These are phyloP conservation scores for Mythimna ferrago DNA, from an alignment of 2,888 invertebrate species.

Conservation along the genomic window DNA sequence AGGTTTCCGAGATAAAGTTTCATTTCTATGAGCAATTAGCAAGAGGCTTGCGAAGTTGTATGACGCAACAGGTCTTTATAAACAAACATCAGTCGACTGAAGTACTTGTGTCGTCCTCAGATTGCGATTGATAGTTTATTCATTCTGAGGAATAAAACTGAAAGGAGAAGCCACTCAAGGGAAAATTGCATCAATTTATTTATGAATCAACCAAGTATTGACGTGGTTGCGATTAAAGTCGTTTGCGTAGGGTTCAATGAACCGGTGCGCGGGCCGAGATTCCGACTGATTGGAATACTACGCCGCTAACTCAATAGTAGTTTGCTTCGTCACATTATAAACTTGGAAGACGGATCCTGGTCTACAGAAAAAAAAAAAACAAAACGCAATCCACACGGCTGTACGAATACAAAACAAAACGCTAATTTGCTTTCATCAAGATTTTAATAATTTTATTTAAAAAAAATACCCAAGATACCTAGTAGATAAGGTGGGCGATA, in stretches of 20 bases:
- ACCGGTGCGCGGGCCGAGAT: not conserved
- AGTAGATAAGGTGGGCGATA: not conserved
- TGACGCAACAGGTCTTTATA: no score
- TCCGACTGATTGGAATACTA: constrained; percentile 20
- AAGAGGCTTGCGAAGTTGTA: no score
- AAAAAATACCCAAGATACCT: not conserved
- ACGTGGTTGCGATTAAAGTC: constrained; percentile 13
- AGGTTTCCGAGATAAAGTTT: no score
- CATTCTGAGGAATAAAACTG: not conserved
- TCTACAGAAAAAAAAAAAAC: not conserved
- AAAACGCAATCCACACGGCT: not conserved
- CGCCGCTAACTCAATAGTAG: no score
- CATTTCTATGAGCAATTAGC: no score
- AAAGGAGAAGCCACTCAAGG: constrained; percentile 3
- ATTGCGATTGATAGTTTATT: not conserved
- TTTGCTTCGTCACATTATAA: no score
- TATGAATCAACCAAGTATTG: constrained; percentile 21
- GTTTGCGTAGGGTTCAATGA: constrained; percentile 20
- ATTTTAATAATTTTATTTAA: not conserved
- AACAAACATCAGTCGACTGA: not conserved
- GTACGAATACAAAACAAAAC: not conserved
- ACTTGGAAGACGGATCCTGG: no score
- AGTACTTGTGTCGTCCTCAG: not conserved
- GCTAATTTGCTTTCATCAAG: not conserved
- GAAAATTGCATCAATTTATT: constrained; percentile 20